A percentile compares a stretch with the other conserved stretches of the same genome.
Conservation (phyloP, 2,888 invertebrate species). For the Eupithecia tripunctaria region DNA sequence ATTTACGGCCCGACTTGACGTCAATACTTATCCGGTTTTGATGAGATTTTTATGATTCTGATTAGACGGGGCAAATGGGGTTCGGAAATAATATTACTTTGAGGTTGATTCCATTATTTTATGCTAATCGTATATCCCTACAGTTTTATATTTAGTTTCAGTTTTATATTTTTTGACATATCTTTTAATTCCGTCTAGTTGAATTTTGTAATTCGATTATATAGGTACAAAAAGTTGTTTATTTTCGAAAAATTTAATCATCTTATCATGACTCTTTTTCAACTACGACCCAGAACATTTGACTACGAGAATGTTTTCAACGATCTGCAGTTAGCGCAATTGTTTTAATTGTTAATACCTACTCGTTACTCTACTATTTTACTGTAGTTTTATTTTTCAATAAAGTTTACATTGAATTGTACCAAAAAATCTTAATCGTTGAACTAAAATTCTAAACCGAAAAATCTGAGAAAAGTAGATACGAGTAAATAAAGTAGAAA, state of each 20-base stretch:
- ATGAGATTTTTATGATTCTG: constrained; percentile 11
- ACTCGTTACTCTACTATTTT: no score
- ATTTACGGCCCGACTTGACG: constrained; percentile 9
- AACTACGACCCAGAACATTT: neutral
- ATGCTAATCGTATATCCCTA: neutral
- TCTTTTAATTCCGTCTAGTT: neutral
- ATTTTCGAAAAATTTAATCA: neutral
- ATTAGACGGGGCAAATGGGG: constrained; percentile 6
- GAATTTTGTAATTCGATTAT: neutral
- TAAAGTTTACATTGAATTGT: no score
- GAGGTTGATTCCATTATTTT: neutral
- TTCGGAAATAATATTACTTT: constrained; percentile 8
- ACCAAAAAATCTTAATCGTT: no score
- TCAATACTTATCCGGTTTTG: constrained; percentile 3
- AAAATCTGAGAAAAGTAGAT: no score
- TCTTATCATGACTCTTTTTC: no score
- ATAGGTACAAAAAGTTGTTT: neutral
- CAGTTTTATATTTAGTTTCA: neutral
- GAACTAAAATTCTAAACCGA: no score
- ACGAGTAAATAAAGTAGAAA: no score
- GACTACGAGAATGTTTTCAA: neutral
- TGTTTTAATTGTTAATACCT: no score
- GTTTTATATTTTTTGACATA: no score
- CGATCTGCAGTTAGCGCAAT: no score
- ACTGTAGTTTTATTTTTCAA: no score